Evolutionary conservation across 2,113 vertebrate species (phyloP), one percentile per base, ranked within the genome.

Genomic region (Climacteris rufus): DNA sequence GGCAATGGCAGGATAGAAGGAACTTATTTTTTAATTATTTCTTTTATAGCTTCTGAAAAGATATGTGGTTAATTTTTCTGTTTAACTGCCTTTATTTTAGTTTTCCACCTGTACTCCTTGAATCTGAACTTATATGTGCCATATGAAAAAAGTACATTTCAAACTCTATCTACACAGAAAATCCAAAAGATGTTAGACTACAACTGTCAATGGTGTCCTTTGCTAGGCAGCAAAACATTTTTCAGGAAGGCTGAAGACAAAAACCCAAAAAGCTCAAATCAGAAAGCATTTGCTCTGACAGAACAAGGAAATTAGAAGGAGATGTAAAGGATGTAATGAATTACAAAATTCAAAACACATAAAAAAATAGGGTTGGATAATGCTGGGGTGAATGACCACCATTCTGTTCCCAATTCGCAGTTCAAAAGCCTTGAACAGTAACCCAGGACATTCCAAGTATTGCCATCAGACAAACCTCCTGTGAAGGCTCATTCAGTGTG

Each of bases 401-500:
- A 19, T 28, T 70, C 33, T 71, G 21, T n/a, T 63, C 19, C 30
- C 1, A 11, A 17, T 31, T 70, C 11, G 45, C n/a, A 24, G 7
- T 21, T 69, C 35, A 37, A 45, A 79, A 87, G 3, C 8, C 2
- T 50, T 66, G 39, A 12, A 15, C 35, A 45, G 18, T 30, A 70
- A 81, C 7, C 33, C 21, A 39, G 23, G 25, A 35, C 5, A 47
- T 72, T 54, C 60, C 69, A 83, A 78, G 28, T 16, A 33, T 5
- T 60, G 23, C 16, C 35, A 60, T 30, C 17, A 50, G 40, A 25
- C 33, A 52, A 66, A 8, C 8, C 12, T 77, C 13, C 16, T 15
- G 4, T 0, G 0, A 92, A 77, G 33, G 13, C 4, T 76, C 37
- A 33, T 60, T 78, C 61, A 84, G 0, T 0, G 0, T 2, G 0